A percentile compares a stretch with the other conserved stretches of the same genome.
Evolutionary conservation across 2,113 vertebrate genomes (phyloP).

Genomic region (Entomyzon cyanotis): DNA sequence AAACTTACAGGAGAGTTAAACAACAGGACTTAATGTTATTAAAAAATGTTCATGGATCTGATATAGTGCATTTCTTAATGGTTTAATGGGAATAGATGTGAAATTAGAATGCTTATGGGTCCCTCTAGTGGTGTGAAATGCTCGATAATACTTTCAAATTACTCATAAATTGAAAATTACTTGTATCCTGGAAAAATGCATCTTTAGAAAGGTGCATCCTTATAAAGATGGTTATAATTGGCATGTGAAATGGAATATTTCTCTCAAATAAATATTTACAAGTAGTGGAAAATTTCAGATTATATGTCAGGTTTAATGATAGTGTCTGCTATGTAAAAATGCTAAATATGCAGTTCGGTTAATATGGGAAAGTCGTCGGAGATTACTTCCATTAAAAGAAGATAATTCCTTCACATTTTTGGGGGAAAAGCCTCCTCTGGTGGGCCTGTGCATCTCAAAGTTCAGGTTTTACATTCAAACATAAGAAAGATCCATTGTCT

Average conservation of each 20-base stretch:
- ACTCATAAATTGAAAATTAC: background rate
- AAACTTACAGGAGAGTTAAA: background rate
- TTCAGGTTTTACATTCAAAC: background rate
- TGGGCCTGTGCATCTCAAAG: background rate
- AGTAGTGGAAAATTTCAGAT: background rate
- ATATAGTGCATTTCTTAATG: background rate
- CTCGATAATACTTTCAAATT: background rate
- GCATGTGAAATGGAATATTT: background rate
- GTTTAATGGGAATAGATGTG: background rate
- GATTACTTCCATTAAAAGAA: background rate
- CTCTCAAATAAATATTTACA: background rate
- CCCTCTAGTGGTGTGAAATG: constrained; percentile 47
- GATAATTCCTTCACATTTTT: background rate
- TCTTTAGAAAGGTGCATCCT: background rate
- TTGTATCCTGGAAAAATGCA: background rate
- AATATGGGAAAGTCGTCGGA: background rate
- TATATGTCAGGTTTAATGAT: background rate
- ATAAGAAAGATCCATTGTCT: background rate
- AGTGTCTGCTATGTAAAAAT: background rate
- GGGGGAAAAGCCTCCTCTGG: background rate
- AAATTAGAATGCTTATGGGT: background rate
- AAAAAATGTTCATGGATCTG: background rate
- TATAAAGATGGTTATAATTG: background rate
- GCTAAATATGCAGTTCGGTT: background rate
- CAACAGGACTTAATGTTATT: background rate